Evolutionary conservation across 2,113 vertebrate species (phyloP).

Genomic region (Tricholaema leucomelas): DNA sequence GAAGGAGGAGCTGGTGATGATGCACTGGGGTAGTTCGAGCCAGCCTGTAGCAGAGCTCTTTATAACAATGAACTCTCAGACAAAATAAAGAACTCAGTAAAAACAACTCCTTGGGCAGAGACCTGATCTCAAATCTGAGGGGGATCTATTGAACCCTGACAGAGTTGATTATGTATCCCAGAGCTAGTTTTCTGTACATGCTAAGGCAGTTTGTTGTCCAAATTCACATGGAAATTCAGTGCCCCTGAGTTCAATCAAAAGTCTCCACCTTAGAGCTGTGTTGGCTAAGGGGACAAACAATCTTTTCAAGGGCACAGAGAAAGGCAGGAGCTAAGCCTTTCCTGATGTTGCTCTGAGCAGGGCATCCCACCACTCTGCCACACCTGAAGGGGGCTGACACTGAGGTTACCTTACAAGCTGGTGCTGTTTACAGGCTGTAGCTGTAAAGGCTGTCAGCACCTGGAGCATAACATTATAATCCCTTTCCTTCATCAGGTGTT

Average conservation of each 20-base stretch:
- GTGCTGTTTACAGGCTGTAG: neutral
- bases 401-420: neutral
- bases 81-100: neutral
- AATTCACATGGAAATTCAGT: neutral
- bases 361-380: neutral
- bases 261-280: neutral
- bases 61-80: neutral
- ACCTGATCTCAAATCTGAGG: neutral
- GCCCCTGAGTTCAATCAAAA: neutral
- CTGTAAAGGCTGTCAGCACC: neutral
- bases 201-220: neutral
- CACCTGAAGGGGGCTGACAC: neutral
- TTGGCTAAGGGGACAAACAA: neutral
- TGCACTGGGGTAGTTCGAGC: fast-evolving
- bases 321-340: neutral
- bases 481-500: neutral
- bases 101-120: neutral
- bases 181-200: neutral
- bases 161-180: neutral
- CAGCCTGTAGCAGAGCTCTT: neutral
- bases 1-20: neutral
- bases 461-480: neutral
- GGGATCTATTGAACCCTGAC: neutral
- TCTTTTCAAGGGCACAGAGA: neutral
- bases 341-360: neutral